Percentiles rank a stretch among this genome's conserved stretches.
These are phyloP conservation scores for Carassius carassius DNA, from an alignment of 2,113 vertebrate species.

Conservation along the genomic window DNA sequence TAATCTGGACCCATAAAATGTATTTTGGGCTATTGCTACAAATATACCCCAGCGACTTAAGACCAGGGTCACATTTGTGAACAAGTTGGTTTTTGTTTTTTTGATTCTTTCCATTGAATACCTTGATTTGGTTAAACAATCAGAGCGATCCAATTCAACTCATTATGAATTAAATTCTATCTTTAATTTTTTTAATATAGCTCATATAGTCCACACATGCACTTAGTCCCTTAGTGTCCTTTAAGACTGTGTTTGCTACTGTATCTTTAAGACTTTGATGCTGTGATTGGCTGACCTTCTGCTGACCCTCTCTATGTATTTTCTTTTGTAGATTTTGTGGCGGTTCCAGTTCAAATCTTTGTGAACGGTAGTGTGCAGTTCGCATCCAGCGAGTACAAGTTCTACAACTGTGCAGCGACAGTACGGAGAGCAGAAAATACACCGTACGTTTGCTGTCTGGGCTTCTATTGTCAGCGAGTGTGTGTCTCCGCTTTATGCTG, in stretches of 20 bases:
- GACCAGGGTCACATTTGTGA: neutral
- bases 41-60: too few species aligned
- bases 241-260: neutral
- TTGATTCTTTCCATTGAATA: neutral
- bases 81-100: neutral
- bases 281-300: neutral
- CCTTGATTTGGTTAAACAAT: neutral
- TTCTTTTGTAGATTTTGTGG: slow-evolving; percentile 82
- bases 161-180: too few species aligned
- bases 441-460: slow-evolving; percentile 83
- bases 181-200: too few species aligned
- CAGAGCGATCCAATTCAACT: neutral
- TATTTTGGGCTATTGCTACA: too few species aligned
- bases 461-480: slow-evolving; percentile 23
- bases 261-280: neutral
- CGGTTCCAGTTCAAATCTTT: slow-evolving; percentile 77
- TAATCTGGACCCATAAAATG: too few species aligned
- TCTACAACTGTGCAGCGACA: slow-evolving; percentile 88
- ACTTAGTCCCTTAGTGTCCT: too few species aligned
- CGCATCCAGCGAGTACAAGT: slow-evolving; percentile 83
- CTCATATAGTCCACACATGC: too few species aligned
- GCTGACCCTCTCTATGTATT: neutral
- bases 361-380: slow-evolving; percentile 76
- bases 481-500: slow-evolving; percentile 38
- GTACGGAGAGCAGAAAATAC: slow-evolving; percentile 80